phyloP scores from a whole-genome alignment of 2,797 vertebrate genomes.

The Ispidina picta region DNA sequence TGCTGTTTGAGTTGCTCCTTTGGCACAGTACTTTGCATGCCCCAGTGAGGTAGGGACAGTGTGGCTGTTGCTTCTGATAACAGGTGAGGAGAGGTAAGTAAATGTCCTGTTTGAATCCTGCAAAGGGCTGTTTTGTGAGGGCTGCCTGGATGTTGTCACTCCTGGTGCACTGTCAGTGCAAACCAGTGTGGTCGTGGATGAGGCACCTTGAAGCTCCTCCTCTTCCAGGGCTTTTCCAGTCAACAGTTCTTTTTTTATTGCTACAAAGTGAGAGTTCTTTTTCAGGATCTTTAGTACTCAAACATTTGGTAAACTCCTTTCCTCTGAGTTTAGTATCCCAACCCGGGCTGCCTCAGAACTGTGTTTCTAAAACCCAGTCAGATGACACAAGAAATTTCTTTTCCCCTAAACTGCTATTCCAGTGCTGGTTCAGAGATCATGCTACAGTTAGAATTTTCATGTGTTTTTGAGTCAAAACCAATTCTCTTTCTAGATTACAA shows the following conservation, averaged over 20 bases:
- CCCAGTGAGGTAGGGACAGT: background rate
- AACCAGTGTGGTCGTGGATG: background rate
- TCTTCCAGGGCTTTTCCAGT: background rate
- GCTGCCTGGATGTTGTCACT: background rate
- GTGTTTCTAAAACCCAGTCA: background rate
- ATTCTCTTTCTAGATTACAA: background rate
- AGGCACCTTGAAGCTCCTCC: background rate
- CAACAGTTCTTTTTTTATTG: background rate
- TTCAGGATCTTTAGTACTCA: background rate
- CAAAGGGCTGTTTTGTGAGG: background rate
- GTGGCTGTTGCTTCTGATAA: background rate
- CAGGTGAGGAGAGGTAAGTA: background rate
- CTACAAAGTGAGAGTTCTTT: background rate
- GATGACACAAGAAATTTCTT: background rate
- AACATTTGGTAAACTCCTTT: background rate
- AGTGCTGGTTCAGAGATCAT: background rate
- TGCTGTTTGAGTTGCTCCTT: constrained; percentile 50
- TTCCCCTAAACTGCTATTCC: background rate
- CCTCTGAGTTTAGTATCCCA: background rate
- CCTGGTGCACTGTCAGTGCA: background rate
- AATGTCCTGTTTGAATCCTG: background rate
- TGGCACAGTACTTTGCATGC: background rate
- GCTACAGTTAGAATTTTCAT: background rate
- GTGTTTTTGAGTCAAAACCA: background rate
- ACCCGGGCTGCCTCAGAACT: background rate